Evolutionary conservation across 1,140 invertebrate species (phyloP).

Genomic region (Heliconius hewitsoni): DNA sequence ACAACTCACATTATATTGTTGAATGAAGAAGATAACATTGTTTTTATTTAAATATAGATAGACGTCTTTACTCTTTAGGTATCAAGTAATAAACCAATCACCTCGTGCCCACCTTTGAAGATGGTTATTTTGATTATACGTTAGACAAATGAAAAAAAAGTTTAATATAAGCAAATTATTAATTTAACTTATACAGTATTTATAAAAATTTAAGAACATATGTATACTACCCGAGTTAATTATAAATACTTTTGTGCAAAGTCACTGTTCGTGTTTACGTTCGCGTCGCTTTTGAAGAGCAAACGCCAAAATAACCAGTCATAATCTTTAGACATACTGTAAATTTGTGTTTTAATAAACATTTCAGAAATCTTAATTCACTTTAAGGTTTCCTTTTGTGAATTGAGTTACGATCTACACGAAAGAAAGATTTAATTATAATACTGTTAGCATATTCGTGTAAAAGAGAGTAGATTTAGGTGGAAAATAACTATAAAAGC

Average conservation of each 20-base stretch:
- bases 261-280: not conserved
- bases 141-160: no score
- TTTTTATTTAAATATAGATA: not conserved
- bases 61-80: not conserved
- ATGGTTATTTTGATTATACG: no score
- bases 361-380: not conserved
- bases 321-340: not conserved
- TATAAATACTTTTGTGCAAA: not conserved
- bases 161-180: no score
- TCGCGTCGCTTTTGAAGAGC: slow-evolving; percentile 4
- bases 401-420: not conserved
- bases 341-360: slow-evolving; percentile 8
- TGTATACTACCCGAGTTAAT: not conserved
- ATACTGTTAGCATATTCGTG: no score
- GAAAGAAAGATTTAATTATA: not conserved
- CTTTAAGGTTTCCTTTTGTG: not conserved
- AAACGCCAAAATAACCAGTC: not conserved
- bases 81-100: not conserved
- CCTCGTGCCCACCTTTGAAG: no score
- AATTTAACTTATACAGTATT: no score
- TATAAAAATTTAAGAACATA: not conserved
- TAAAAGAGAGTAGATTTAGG: no score
- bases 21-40: not conserved
- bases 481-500: no score
- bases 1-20: not conserved